Evolutionary conservation across 2,888 invertebrate species (phyloP).

Genomic region (Argyresthia goedartella): DNA sequence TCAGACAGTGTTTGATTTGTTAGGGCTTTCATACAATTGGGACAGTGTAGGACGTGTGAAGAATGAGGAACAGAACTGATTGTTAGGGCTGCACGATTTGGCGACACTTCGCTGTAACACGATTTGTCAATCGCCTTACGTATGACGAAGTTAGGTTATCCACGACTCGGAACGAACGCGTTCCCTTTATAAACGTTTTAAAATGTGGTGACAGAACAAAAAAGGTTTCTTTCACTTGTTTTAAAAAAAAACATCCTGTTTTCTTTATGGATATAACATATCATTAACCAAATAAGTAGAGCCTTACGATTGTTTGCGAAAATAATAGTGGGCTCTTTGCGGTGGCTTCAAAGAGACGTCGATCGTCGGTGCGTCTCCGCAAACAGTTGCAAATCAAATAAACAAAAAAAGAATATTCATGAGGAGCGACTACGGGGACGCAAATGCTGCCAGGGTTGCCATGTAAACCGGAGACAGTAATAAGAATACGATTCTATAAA

Average conservation of each 20-base stretch:
- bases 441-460: not conserved
- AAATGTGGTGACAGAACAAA: too few relatives aligned
- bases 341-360: slow-evolving; percentile 3
- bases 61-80: slow-evolving; percentile 5
- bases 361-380: slow-evolving; percentile 31
- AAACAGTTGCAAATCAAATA: slow-evolving; percentile 47
- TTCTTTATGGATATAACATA: not conserved
- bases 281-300: slow-evolving; percentile 8
- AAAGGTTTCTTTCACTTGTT: too few relatives aligned
- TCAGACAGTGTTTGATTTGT: slow-evolving; percentile 22
- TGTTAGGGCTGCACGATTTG: not conserved
- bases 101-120: too few relatives aligned
- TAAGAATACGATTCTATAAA: not conserved
- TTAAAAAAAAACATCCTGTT: too few relatives aligned
- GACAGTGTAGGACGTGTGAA: slow-evolving; percentile 19
- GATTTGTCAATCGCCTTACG: too few relatives aligned
- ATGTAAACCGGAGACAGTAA: not conserved
- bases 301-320: slow-evolving; percentile 4
- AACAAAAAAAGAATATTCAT: slow-evolving; percentile 47
- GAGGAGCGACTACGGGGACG: slow-evolving; percentile 18
- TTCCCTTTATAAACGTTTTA: too few relatives aligned
- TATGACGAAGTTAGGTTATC: too few relatives aligned
- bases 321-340: slow-evolving; percentile 5
- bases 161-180: too few relatives aligned
- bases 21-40: slow-evolving; percentile 41